A percentile compares a stretch with the other conserved stretches of the same genome.
These are phyloP conservation scores for Tromatobia lineatoria DNA, from an alignment of 2,888 invertebrate genomes.

Conservation along the genomic window DNA sequence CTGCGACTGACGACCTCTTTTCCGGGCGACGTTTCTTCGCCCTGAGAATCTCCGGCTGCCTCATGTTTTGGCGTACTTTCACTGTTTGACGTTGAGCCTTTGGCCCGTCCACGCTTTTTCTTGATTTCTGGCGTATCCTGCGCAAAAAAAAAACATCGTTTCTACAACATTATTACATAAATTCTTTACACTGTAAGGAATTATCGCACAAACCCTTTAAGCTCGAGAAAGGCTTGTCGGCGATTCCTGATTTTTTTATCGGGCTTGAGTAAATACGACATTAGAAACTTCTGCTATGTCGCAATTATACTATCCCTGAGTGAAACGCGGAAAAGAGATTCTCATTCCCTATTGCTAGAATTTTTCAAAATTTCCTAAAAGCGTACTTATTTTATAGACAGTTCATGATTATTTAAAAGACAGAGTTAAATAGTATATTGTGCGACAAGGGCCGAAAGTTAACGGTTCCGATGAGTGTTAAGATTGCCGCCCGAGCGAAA, in stretches of 20 bases:
- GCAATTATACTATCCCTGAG: conserved; percentile 27
- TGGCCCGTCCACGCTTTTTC: conserved; percentile 73
- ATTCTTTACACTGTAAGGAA: conserved; percentile 83
- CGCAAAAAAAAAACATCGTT: conserved; percentile 53
- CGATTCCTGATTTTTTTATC: conserved; percentile 83
- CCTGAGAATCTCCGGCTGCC: conserved; percentile 81
- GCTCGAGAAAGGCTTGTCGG: conserved; percentile 86
- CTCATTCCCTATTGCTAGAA: background rate
- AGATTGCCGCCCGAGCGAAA: too few relatives aligned
- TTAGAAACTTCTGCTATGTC: conserved; percentile 41
- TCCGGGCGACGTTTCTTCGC: conserved; percentile 85
- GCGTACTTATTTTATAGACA: background rate
- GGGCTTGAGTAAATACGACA: conserved; percentile 71
- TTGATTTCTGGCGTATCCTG: conserved; percentile 75
- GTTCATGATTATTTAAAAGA: too few relatives aligned
- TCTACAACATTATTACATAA: conserved; percentile 1
- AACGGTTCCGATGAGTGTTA: too few relatives aligned
- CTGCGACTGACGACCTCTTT: conserved; percentile 90
- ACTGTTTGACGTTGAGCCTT: conserved; percentile 72
- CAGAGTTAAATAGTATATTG: too few relatives aligned
- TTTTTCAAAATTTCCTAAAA: background rate
- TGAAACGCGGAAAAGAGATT: background rate
- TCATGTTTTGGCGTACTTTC: conserved; percentile 78
- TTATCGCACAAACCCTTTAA: conserved; percentile 86
- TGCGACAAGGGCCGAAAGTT: too few relatives aligned